Percentiles rank a stretch among this genome's conserved stretches.
Conservation (phyloP, 64 coral and sea anemone genomes). For the Actinia tenebrosa region DNA sequence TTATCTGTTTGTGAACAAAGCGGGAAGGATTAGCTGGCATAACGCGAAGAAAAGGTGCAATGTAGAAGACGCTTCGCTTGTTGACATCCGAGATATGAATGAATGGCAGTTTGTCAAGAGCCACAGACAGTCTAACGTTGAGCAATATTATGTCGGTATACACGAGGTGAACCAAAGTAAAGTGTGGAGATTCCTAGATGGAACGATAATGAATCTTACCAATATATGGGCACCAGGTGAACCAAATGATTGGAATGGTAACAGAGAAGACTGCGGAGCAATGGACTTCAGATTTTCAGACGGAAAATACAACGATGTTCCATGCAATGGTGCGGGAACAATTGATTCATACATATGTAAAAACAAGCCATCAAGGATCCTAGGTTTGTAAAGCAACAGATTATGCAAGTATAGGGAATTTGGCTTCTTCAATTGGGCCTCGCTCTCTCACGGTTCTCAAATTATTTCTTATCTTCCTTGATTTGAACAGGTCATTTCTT, state of each 20-base stretch:
- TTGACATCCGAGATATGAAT: conserved; percentile 3
- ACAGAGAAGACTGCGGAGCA: conserved; percentile 21
- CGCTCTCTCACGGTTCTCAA: too few relatives aligned
- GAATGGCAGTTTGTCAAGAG: conserved; percentile 7
- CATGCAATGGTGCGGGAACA: neutral
- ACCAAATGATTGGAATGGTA: conserved; percentile 23
- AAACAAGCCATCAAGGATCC: neutral
- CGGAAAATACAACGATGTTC: conserved; percentile 22
- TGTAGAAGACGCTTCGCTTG: neutral
- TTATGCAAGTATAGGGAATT: too few relatives aligned
- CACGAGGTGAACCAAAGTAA: neutral
- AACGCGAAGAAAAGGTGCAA: neutral
- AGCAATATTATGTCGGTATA: conserved; percentile 10
- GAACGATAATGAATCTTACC: conserved; percentile 4
- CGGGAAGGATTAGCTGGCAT: neutral
- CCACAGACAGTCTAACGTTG: neutral
- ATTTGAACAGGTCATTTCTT: neutral
- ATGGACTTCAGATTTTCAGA: conserved; percentile 20
- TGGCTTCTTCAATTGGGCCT: too few relatives aligned
- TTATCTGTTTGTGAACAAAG: neutral
- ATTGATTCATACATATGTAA: conserved; percentile 4
- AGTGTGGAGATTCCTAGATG: conserved; percentile 6
- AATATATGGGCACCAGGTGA: conserved; percentile 15
- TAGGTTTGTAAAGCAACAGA: neutral
- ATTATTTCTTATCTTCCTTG: neutral